Evolutionary conservation across 2,113 vertebrate genomes (phyloP), one percentile per base, ranked within the genome.

Genomic region (Serinus canaria): DNA sequence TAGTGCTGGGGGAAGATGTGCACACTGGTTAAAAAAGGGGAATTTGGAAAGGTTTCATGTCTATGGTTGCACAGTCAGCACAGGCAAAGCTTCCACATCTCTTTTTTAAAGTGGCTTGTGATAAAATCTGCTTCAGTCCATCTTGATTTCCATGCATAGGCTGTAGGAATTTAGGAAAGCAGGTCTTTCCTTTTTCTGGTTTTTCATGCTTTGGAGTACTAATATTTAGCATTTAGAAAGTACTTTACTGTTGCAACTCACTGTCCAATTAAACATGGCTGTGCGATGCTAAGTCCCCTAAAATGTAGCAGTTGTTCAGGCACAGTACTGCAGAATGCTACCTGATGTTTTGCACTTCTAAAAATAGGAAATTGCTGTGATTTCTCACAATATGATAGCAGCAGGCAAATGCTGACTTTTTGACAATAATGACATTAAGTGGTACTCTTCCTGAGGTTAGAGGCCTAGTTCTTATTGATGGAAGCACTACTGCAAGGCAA

Each of bases 121-220:
- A 78, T 80, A 95, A 86, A 94, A 96, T 91, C 77, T 88, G 88
- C 56, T 95, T 93, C 83, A 91, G 74, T 74, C 85, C n/a, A 27
- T 96, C 95, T 72, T 69, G 75, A 68, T 91, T 95, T 90, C 62
- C 37, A 30, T 56, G 87, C 67, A 64, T 5, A 86, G 33, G 63
- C 85, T 50, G 89, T 76, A 92, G 75, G 84, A 95, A 91, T 88
- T 89, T 49, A 92, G 62, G 69, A 86, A 83, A 89, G 72, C 14
- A 87, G 23, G 37, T 23, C 53, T 95, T 96, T 85, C 77, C 55
- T 81, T 87, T 92, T 56, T 28, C 21, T 95, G n/a, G 24, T 15
- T 89, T 83, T 88, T 77, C 44, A 49, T 83, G 27, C n/a, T 91
- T 90, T 76, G 69, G 85, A 83, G 60, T 88, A 84, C 33, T 78